Conservation (phyloP, 2,113 vertebrate genomes). For the Calidris pygmaea region DNA sequence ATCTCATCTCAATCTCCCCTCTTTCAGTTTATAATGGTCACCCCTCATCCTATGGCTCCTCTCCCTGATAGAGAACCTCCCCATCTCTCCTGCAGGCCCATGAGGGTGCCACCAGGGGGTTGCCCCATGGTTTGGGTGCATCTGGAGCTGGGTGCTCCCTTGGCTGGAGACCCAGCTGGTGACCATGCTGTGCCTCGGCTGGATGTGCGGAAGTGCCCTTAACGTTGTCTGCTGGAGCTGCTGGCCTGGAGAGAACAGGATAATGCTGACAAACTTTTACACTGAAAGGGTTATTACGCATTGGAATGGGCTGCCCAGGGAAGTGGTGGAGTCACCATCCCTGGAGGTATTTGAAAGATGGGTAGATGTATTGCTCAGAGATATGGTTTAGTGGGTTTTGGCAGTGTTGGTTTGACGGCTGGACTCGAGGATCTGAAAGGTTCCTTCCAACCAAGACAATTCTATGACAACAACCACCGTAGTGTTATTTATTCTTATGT, state of each 20-base stretch:
- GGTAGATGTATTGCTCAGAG: no score
- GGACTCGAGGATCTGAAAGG: no score
- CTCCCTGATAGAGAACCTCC: neutral
- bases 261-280: no score
- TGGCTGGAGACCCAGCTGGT: neutral
- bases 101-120: fast-evolving
- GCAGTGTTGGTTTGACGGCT: no score
- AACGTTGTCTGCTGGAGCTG: neutral
- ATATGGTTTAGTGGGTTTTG: no score
- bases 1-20: neutral
- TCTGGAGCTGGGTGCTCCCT: neutral
- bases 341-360: no score
- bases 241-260: neutral
- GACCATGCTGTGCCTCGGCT: neutral
- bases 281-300: no score
- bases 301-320: no score
- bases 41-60: neutral
- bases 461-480: no score
- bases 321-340: no score
- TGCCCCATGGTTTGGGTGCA: neutral
- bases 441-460: no score
- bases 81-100: neutral
- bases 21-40: neutral
- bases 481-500: neutral
- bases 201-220: neutral